Evolutionary conservation across 2,888 invertebrate species (phyloP).

Genomic region (Amphiduros pacificus): DNA sequence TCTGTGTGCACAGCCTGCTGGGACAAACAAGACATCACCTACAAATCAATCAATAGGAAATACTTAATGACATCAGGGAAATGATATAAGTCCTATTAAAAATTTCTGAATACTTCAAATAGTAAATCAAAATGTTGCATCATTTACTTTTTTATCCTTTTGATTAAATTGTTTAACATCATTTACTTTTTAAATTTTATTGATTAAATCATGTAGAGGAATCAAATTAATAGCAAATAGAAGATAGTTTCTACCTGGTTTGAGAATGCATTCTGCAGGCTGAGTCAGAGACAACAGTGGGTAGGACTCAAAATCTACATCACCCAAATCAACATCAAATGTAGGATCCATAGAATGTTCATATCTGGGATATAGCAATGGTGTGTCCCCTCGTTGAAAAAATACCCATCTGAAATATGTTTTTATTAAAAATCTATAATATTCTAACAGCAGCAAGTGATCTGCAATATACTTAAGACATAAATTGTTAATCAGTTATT

Average conservation of each 20-base stretch:
- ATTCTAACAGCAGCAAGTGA: too few species aligned
- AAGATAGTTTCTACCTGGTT: slow-evolving; percentile 34
- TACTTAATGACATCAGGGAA: too few species aligned
- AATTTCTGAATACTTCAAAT: too few species aligned
- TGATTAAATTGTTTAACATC: neutral
- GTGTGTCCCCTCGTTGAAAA: slow-evolving; percentile 36
- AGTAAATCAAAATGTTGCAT: too few species aligned
- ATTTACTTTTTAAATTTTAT: neutral
- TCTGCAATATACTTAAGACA: too few species aligned
- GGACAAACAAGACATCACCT: slow-evolving; percentile 54
- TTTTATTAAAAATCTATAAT: too few species aligned
- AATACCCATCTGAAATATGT: slow-evolving; percentile 52
- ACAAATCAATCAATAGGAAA: too few species aligned
- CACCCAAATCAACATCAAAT: slow-evolving; percentile 38
- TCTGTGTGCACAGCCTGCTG: slow-evolving; percentile 49
- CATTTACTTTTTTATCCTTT: neutral
- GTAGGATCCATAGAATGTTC: slow-evolving; percentile 43
- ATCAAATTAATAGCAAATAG: too few species aligned
- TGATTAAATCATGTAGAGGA: too few species aligned
- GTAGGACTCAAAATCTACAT: slow-evolving; percentile 36
- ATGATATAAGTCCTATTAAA: too few species aligned
- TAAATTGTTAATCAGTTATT: too few species aligned
- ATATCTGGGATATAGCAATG: slow-evolving; percentile 44
- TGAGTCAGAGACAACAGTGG: slow-evolving; percentile 40
- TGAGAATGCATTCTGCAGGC: slow-evolving; percentile 43